These are phyloP conservation scores for Eulimnadia texana DNA, from an alignment of 1,140 invertebrate species.

Conservation along the genomic window DNA sequence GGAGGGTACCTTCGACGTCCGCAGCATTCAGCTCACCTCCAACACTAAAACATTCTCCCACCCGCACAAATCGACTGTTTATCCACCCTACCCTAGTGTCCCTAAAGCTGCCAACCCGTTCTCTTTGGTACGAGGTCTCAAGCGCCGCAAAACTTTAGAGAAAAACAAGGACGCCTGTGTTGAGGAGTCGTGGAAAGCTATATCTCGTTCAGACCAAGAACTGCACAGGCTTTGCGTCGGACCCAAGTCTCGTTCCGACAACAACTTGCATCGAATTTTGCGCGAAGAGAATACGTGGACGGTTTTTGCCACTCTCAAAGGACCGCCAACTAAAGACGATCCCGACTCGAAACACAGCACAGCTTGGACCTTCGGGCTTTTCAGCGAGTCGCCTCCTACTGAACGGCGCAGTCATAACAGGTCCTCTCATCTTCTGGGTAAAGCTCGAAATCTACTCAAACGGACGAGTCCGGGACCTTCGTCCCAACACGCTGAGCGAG, in stretches of 20 bases:
- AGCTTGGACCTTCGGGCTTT: conserved; percentile 19
- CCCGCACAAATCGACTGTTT: conserved; percentile 21
- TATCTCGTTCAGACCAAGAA: conserved; percentile 9
- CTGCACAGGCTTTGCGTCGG: conserved; percentile 17
- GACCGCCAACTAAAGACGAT: conserved; percentile 17
- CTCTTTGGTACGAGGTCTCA: conserved; percentile 12
- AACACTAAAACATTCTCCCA: conserved; percentile 24
- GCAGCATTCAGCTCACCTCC: conserved; percentile 25
- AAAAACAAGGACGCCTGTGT: conserved; percentile 16
- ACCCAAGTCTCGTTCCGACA: conserved; percentile 28
- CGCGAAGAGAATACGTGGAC: conserved; percentile 17
- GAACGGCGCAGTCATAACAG: conserved; percentile 11
- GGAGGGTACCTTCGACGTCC: conserved; percentile 22
- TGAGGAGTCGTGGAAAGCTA: conserved; percentile 12
- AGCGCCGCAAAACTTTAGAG: conserved; percentile 18
- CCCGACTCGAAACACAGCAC: conserved; percentile 18
- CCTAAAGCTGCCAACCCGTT: conserved; percentile 13
- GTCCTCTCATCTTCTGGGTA: conserved; percentile 15
- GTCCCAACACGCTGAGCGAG: conserved; percentile 6
- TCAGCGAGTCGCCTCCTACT: conserved; percentile 10
- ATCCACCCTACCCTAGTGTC: conserved; percentile 13
- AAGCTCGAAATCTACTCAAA: background rate
- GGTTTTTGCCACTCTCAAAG: conserved; percentile 12
- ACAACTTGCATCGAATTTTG: conserved; percentile 26
- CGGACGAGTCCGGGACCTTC: background rate